Evolutionary conservation across 2,888 invertebrate species (phyloP), one percentile per base, ranked within the genome.

Genomic region (Sialis fuliginosa): DNA sequence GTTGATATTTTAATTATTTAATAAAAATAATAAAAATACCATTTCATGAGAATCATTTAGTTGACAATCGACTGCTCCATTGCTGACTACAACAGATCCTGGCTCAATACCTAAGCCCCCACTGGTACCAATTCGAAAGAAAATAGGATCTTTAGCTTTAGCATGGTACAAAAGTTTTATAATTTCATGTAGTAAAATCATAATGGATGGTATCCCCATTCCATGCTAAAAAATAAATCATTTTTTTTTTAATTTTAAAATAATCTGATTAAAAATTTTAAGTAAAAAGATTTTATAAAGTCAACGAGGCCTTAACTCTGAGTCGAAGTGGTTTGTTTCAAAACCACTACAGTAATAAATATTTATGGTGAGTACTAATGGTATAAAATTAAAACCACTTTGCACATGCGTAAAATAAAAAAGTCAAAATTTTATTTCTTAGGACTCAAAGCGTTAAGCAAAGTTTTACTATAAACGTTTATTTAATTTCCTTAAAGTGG

Each of bases 201-300:
- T 74, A 61, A 82, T 67, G 1, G 83, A 83, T 0, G 83, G 77
- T n/a, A 77, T 73, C 1, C 84, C 84, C 56, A 85, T 77, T 4
- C 84, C 84, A 55, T 85, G 84, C 81, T 81, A 64, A 8, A 65
- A 47, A 45, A 49, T 48, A 45, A 13, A 47, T 49, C n/a, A 13
- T n/a, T 7, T 13, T 31, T 13, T 10, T 33, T 13, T 9, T 44
- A 13, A 9, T 30, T 10, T 13, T 7, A 22, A 32, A 22, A 45
- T 45, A 9, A 6, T 22, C 22, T 22, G 22, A 22, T 22, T 22
- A 22, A 22, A 46, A 46, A 5, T 46, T 6, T 46, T 1, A 35
- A 9, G 2, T 35, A n/a, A n/a, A 9, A 35, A n/a, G 35, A 35
- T 35, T 35, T n/a, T 9, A 10, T 4, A 35, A 9, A 9, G 35